Conservation (phyloP, 2,888 invertebrate species). For the Exephanes ischioxanthus region DNA sequence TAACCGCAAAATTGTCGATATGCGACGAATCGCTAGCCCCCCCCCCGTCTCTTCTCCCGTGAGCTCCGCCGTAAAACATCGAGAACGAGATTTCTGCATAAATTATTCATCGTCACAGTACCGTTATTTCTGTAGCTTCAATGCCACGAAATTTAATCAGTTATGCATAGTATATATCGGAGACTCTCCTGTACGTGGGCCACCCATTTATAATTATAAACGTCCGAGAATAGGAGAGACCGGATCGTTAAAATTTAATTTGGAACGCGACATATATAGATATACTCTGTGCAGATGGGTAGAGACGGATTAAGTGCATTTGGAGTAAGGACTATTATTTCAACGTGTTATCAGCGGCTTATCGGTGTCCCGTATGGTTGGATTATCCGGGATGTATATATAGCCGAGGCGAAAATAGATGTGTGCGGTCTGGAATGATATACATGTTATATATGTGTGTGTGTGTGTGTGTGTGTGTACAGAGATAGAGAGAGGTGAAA, state of each 20-base stretch:
- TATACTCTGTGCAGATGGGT: slow-evolving; percentile 1
- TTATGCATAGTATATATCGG: not conserved
- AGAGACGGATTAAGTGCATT: slow-evolving; percentile 49
- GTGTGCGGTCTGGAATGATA: slow-evolving; percentile 16
- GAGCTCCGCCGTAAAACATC: not conserved
- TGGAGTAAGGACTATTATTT: slow-evolving; percentile 14
- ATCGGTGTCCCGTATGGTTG: slow-evolving; percentile 39
- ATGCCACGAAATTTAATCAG: slow-evolving; percentile 11
- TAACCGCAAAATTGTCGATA: slow-evolving; percentile 1
- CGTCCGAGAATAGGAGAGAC: slow-evolving; percentile 43
- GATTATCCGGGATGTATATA: slow-evolving; percentile 34
- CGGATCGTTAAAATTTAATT: slow-evolving; percentile 45
- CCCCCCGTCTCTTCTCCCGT: not conserved
- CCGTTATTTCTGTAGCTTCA: slow-evolving; percentile 13
- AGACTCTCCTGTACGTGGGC: not conserved
- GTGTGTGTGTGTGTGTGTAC: not conserved
- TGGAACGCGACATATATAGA: not conserved
- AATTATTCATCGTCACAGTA: not conserved
- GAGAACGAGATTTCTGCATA: not conserved
- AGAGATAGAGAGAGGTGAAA: slow-evolving; percentile 15
- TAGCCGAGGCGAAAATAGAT: slow-evolving; percentile 34
- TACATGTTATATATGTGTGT: not conserved
- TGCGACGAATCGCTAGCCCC: not conserved
- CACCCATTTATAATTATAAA: slow-evolving; percentile 42
- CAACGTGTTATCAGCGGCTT: slow-evolving; percentile 43